Evolutionary conservation across 2,113 vertebrate genomes (phyloP).

Genomic region (Rhombomys opimus): DNA sequence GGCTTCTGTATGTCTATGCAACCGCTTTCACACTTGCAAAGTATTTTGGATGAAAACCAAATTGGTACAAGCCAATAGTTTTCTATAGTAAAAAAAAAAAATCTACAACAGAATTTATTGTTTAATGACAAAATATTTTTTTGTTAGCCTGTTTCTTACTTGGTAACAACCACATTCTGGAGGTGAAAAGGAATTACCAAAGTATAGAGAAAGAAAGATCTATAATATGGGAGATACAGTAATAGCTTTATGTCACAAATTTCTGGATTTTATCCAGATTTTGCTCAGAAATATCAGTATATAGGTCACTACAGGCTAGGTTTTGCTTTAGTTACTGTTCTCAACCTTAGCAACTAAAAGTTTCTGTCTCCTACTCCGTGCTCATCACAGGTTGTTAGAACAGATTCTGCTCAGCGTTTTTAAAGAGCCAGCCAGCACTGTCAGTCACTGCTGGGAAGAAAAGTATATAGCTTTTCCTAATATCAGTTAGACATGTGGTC

Average conservation of each 20-base stretch:
- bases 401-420: neutral
- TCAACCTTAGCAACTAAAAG: neutral
- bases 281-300: neutral
- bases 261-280: neutral
- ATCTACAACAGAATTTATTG: neutral
- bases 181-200: neutral
- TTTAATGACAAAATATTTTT: neutral
- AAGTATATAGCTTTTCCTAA: neutral
- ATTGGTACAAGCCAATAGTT: neutral
- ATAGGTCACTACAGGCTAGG: neutral
- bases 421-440: neutral
- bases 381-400: neutral
- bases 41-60: neutral
- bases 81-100: neutral
- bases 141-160: neutral
- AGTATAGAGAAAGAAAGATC: neutral
- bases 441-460: neutral
- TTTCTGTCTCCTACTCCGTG: neutral
- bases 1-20: neutral
- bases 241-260: neutral
- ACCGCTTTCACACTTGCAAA: neutral
- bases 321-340: neutral
- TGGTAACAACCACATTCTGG: neutral
- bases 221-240: neutral
- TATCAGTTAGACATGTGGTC: neutral